Evolutionary conservation across 2,113 vertebrate genomes (phyloP).

Genomic region (Megaptera novaeangliae): DNA sequence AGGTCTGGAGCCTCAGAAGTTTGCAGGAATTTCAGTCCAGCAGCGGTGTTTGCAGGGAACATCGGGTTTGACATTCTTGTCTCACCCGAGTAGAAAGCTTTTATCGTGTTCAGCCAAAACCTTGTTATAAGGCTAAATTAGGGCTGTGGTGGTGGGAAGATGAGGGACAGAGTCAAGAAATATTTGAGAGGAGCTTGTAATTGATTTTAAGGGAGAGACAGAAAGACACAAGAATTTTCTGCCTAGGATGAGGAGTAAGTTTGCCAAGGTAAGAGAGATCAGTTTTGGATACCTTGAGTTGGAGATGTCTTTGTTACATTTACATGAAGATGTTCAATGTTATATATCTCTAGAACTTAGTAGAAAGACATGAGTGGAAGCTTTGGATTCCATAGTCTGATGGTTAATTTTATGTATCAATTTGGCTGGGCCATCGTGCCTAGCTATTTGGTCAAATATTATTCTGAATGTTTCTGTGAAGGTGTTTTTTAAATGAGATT

Average conservation of each 20-base stretch:
- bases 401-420: background rate
- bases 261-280: background rate
- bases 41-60: background rate
- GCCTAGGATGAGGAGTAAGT: background rate
- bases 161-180: background rate
- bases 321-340: background rate
- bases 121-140: background rate
- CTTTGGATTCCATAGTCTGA: background rate
- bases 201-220: background rate
- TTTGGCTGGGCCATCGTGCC: background rate
- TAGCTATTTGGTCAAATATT: background rate
- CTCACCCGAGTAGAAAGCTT: background rate
- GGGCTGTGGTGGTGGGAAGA: background rate
- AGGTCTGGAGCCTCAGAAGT: background rate
- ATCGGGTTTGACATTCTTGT: background rate
- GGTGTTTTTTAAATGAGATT: background rate
- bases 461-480: background rate
- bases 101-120: background rate
- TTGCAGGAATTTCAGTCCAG: background rate
- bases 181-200: background rate
- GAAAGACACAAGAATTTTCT: background rate
- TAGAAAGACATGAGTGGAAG: background rate
- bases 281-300: background rate
- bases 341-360: background rate
- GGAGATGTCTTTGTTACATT: background rate